Conservation (phyloP, 1,140 invertebrate genomes). For the Scylla paramamosain region DNA sequence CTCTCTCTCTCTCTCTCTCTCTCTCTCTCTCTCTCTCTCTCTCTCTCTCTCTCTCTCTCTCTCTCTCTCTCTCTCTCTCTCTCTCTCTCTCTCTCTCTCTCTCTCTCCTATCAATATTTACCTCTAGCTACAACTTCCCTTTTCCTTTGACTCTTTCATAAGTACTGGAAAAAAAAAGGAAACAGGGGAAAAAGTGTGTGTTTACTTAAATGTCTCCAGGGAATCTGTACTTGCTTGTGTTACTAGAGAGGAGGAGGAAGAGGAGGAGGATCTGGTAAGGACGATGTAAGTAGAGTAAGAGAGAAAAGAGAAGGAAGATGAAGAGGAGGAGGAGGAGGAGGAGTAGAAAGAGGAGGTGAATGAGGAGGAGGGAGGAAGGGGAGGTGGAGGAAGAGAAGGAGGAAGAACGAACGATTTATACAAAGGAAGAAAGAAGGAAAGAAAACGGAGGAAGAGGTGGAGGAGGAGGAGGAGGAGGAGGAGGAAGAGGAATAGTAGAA, state of each 20-base stretch:
- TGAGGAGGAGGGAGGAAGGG: background rate
- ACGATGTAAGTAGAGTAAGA: background rate
- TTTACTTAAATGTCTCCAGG: too few relatives aligned
- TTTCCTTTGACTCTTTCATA: background rate
- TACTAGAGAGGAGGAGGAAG: background rate
- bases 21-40: background rate
- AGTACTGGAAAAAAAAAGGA: too few relatives aligned
- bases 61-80: too few relatives aligned
- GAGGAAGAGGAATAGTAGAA: too few relatives aligned
- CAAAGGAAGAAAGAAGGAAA: background rate
- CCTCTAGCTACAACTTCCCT: background rate
- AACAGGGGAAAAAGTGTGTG: too few relatives aligned
- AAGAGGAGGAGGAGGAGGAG: background rate
- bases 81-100: background rate
- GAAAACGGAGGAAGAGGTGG: background rate
- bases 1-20: too few relatives aligned
- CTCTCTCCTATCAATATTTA: background rate
- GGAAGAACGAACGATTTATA: background rate
- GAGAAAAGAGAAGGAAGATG: background rate
- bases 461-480: too few relatives aligned
- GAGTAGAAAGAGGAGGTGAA: background rate
- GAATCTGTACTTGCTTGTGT: too few relatives aligned
- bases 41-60: background rate
- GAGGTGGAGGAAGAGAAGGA: background rate
- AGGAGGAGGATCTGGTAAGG: background rate